These are phyloP conservation scores for Uloborus diversus DNA, from an alignment of 1,140 invertebrate genomes.

Conservation along the genomic window DNA sequence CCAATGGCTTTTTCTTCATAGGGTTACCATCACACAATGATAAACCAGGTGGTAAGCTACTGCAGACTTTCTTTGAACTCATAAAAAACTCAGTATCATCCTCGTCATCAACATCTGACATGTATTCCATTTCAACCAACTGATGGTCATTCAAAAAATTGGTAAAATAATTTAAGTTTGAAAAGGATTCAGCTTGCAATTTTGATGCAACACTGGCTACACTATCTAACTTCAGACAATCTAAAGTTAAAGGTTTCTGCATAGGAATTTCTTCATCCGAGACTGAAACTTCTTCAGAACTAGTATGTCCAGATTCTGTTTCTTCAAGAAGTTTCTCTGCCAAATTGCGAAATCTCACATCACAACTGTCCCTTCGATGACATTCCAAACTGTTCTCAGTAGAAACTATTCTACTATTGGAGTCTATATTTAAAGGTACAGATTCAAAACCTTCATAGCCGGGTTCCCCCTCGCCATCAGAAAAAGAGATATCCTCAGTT, in stretches of 20 bases:
- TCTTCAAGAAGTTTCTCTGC: neutral
- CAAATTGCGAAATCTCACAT: neutral
- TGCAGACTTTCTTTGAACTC: neutral
- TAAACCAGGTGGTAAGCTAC: conserved; percentile 18
- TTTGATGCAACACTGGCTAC: neutral
- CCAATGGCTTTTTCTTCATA: no score
- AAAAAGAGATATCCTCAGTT: conserved; percentile 9
- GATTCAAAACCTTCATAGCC: neutral
- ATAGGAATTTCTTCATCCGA: conserved; percentile 18
- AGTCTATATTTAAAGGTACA: conserved; percentile 13
- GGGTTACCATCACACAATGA: neutral
- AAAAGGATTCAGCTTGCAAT: neutral
- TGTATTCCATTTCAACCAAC: conserved; percentile 9
- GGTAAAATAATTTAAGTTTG: conserved; percentile 4
- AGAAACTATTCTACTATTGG: conserved; percentile 10
- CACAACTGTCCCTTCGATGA: neutral
- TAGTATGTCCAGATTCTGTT: neutral
- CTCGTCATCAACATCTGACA: conserved; percentile 35
- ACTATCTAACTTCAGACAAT: conserved; percentile 11
- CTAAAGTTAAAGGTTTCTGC: neutral
- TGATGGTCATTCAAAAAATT: conserved; percentile 12
- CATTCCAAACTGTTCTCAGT: neutral
- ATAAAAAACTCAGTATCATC: neutral
- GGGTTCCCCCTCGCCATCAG: conserved; percentile 25
- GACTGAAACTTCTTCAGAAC: conserved; percentile 27